Evolutionary conservation across 35 echinoderm and acorn worm genomes (phyloP).

Genomic region (Apostichopus parvimensis): DNA sequence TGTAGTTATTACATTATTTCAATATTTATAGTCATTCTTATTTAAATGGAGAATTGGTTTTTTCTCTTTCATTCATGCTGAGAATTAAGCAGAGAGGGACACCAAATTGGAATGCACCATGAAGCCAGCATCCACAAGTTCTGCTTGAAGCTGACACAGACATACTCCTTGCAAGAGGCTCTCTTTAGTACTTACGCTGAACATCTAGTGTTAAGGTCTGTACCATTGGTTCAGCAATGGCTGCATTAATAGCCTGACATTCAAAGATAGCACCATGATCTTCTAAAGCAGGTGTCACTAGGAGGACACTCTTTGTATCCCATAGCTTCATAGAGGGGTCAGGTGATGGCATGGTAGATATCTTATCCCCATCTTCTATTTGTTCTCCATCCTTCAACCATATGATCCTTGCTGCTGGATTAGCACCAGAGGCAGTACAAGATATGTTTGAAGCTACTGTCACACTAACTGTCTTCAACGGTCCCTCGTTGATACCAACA

Average conservation of each 20-base stretch:
- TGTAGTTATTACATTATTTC: too few relatives aligned
- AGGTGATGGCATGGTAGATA: neutral
- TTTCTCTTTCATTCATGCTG: too few relatives aligned
- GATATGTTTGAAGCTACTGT: conserved; percentile 55
- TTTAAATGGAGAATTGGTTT: too few relatives aligned
- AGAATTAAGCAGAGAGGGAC: too few relatives aligned
- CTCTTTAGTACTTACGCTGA: conserved; percentile 65
- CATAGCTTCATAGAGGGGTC: conserved; percentile 68
- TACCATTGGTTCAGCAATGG: conserved; percentile 47
- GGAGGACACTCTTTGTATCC: conserved; percentile 70
- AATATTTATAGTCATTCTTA: too few relatives aligned
- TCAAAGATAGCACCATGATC: conserved; percentile 63
- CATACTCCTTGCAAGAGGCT: neutral
- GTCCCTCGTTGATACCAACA: conserved; percentile 38
- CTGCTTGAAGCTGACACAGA: too few relatives aligned
- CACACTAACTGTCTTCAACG: conserved; percentile 61
- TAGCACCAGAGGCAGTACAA: conserved; percentile 68
- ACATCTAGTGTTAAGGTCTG: conserved; percentile 69
- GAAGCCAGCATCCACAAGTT: too few relatives aligned
- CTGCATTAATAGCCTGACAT: conserved; percentile 73
- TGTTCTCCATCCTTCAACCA: conserved; percentile 59
- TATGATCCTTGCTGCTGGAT: conserved; percentile 63
- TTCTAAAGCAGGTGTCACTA: conserved; percentile 47
- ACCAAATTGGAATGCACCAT: too few relatives aligned
- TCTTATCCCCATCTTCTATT: neutral